These are phyloP conservation scores for Pelmatolapia mariae DNA, from an alignment of 2,113 vertebrate genomes.

Conservation along the genomic window DNA sequence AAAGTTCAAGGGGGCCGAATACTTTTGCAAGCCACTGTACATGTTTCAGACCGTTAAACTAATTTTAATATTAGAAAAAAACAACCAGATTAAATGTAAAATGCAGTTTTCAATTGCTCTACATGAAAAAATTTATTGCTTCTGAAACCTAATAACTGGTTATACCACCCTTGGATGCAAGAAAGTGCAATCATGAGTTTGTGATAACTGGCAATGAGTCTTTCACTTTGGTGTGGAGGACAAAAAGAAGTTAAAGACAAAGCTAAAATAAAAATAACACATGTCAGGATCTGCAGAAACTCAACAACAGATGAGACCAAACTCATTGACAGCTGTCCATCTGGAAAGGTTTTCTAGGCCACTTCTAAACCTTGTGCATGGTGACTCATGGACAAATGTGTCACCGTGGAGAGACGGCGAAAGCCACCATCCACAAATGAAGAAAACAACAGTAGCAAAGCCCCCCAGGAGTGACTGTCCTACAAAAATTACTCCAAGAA, in stretches of 20 bases:
- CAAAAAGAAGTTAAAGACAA: not conserved
- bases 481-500: not conserved
- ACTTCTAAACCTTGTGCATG: not conserved
- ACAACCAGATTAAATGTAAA: not conserved
- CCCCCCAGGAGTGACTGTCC: not conserved
- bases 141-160: not conserved
- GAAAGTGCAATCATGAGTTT: not conserved
- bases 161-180: not conserved
- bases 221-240: not conserved
- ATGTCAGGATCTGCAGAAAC: not conserved
- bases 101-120: not conserved
- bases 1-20: no score
- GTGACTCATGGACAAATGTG: not conserved
- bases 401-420: not conserved
- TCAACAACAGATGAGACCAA: not conserved
- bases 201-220: not conserved
- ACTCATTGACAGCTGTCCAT: not conserved
- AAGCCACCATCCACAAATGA: not conserved
- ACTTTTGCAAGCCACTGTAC: no score
- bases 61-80: not conserved
- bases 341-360: not conserved
- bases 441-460: not conserved
- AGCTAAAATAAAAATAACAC: not conserved
- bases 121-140: accelerated
- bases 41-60: not conserved